A percentile compares a stretch with the other conserved stretches of the same genome.
Evolutionary conservation across 2,113 vertebrate genomes (phyloP).

Genomic region (Periophthalmus modestus): DNA sequence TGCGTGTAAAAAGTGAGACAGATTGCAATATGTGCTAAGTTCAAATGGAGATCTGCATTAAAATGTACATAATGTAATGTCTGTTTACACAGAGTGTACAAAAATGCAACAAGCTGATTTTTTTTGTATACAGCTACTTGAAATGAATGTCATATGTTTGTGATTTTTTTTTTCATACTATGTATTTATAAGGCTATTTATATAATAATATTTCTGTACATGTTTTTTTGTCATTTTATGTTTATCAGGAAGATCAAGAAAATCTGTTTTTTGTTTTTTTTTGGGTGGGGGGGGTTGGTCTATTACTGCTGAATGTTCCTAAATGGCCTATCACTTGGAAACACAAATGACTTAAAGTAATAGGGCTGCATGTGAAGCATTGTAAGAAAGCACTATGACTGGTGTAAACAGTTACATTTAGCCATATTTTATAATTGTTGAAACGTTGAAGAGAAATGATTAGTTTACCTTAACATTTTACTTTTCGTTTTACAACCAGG

Average conservation of each 20-base stretch:
- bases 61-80: neutral
- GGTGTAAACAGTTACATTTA: too few species aligned
- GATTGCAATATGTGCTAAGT: neutral
- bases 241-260: neutral
- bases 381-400: too few species aligned
- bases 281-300: too few species aligned
- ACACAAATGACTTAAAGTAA: neutral
- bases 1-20: too few species aligned
- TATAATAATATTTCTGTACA: neutral
- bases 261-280: neutral
- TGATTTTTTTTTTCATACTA: neutral
- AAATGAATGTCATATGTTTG: slow-evolving; percentile 4
- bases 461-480: too few species aligned
- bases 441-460: too few species aligned
- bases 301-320: neutral
- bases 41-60: neutral
- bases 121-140: neutral
- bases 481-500: too few species aligned
- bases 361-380: neutral
- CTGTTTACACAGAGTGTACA: neutral
- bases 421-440: neutral
- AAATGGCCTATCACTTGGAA: too few species aligned
- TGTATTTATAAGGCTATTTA: neutral
- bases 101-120: neutral
- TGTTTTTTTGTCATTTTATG: neutral